phyloP scores from a whole-genome alignment of 1,140 invertebrate species.

The Sitophilus oryzae region DNA sequence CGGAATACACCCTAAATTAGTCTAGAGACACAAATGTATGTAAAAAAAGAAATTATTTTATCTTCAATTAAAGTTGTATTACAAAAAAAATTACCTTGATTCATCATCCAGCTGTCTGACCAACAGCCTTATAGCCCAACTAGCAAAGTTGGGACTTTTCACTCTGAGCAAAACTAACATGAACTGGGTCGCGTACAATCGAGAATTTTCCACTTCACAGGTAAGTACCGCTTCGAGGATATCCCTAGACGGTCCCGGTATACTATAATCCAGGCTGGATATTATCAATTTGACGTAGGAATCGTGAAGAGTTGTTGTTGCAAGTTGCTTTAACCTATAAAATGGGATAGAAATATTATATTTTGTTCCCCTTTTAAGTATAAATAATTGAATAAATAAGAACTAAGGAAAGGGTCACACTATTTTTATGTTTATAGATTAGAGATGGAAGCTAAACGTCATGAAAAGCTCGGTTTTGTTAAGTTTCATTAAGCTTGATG shows the following conservation, averaged over 20 bases:
- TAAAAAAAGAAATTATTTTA: no score
- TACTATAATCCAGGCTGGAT: slow-evolving; percentile 80
- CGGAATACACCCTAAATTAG: no score
- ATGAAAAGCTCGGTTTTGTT: no score
- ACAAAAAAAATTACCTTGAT: slow-evolving; percentile 59
- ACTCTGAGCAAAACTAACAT: slow-evolving; percentile 77
- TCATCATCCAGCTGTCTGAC: slow-evolving; percentile 76
- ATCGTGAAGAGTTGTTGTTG: slow-evolving; percentile 77
- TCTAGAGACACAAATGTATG: not conserved
- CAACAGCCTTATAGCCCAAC: slow-evolving; percentile 79
- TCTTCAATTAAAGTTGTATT: not conserved
- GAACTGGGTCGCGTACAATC: slow-evolving; percentile 86
- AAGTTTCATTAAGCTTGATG: no score
- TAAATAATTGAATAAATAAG: no score
- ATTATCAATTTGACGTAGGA: slow-evolving; percentile 89
- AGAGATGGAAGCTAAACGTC: no score
- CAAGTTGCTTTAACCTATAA: slow-evolving; percentile 67
- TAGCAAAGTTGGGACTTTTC: slow-evolving; percentile 53
- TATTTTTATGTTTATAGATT: no score
- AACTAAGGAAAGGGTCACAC: no score
- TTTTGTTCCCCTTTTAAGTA: not conserved
- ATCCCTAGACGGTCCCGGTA: slow-evolving; percentile 63
- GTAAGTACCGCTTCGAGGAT: slow-evolving; percentile 65
- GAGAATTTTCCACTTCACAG: slow-evolving; percentile 63
- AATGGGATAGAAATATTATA: not conserved